These are phyloP conservation scores for Ricordea florida DNA, from an alignment of 92 coral and sea anemone species.

Conservation along the genomic window DNA sequence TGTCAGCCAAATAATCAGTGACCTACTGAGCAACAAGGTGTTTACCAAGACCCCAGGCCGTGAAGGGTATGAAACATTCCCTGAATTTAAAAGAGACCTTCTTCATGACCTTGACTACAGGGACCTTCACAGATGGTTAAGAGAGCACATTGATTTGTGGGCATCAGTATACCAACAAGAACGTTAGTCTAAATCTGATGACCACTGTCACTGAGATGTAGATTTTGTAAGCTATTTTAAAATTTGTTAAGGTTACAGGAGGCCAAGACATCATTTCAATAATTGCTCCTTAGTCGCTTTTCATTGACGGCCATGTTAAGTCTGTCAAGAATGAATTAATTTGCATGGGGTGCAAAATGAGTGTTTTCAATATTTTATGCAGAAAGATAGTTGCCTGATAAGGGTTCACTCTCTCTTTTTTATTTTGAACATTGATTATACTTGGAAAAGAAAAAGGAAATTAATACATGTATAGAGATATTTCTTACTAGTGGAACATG, in stretches of 20 bases:
- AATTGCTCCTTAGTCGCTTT: too few relatives aligned
- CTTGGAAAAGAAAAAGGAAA: not conserved
- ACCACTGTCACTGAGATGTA: not conserved
- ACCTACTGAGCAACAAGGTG: not conserved
- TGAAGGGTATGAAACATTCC: conserved; percentile 37
- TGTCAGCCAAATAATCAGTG: conserved; percentile 27
- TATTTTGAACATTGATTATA: not conserved
- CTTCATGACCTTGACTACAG: conserved; percentile 57
- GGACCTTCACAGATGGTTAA: conserved; percentile 65
- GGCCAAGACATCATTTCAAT: too few relatives aligned
- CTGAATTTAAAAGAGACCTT: conserved; percentile 23
- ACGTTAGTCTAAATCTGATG: not conserved
- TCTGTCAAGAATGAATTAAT: too few relatives aligned
- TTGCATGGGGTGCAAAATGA: too few relatives aligned
- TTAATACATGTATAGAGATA: not conserved
- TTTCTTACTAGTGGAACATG: too few relatives aligned
- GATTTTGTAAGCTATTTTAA: too few relatives aligned
- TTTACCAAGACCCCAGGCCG: conserved; percentile 7
- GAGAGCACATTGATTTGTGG: conserved; percentile 47
- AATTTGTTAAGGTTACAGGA: too few relatives aligned
- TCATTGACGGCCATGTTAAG: too few relatives aligned
- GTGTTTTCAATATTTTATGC: too few relatives aligned
- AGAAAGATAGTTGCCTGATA: too few relatives aligned
- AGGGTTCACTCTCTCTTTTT: not conserved
- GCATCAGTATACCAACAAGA: conserved; percentile 23